These are phyloP conservation scores for Platichthys flesus DNA, from an alignment of 2,113 vertebrate species.

Conservation along the genomic window DNA sequence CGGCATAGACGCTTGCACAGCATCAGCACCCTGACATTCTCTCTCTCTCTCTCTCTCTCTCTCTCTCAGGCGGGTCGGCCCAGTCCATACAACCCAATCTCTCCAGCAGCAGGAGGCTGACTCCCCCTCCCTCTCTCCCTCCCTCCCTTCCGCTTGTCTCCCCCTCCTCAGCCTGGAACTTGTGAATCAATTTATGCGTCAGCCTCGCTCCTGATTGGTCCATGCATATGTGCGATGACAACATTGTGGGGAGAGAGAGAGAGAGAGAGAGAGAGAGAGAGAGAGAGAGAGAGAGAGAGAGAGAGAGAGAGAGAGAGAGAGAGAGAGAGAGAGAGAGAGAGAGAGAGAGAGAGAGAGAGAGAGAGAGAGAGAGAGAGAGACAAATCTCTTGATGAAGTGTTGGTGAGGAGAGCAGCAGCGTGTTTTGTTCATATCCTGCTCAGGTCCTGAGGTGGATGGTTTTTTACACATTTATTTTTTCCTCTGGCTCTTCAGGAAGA, in stretches of 20 bases:
- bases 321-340: not conserved
- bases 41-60: no score
- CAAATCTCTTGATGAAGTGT: slow-evolving; percentile 32
- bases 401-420: slow-evolving; percentile 13
- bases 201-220: slow-evolving; percentile 62
- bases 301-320: not conserved
- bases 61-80: not conserved
- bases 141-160: not conserved
- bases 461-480: slow-evolving; percentile 15
- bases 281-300: slow-evolving; percentile 4
- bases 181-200: slow-evolving; percentile 58
- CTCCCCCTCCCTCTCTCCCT: not conserved
- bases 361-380: slow-evolving; percentile 1
- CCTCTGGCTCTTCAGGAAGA: slow-evolving; percentile 15
- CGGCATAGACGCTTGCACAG: no score
- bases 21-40: no score
- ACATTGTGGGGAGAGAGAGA: slow-evolving; percentile 18
- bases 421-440: slow-evolving; percentile 3
- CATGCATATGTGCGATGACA: slow-evolving; percentile 9
- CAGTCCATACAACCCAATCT: not conserved
- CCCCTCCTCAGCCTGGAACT: slow-evolving; percentile 20
- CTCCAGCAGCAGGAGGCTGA: not conserved
- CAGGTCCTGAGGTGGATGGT: slow-evolving; percentile 37
- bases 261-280: not conserved
- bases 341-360: not conserved